These are phyloP conservation scores for Bombyx huttoni DNA, from an alignment of 2,888 invertebrate genomes.

Conservation along the genomic window DNA sequence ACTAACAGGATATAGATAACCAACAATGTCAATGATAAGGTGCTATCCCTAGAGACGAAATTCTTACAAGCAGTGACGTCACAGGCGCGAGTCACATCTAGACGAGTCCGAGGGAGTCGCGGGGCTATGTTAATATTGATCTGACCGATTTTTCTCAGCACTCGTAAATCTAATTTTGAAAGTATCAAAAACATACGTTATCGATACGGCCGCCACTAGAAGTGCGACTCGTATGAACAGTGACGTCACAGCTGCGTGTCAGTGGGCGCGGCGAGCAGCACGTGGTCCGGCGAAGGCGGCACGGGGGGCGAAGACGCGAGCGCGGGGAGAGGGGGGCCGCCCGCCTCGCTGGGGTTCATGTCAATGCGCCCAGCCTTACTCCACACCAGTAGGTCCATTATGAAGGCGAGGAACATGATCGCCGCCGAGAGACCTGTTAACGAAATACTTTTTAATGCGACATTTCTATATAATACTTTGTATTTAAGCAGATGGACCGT, in stretches of 20 bases:
- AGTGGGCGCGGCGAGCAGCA: slow-evolving; percentile 6
- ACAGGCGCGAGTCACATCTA: neutral
- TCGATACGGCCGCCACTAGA: slow-evolving; percentile 15
- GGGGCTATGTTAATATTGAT: no score
- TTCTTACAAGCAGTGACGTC: neutral
- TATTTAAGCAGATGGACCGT: no score
- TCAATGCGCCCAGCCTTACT: slow-evolving; percentile 88
- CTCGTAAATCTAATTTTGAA: no score
- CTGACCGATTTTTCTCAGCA: no score
- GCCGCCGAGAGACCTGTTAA: slow-evolving; percentile 85
- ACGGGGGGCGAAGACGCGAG: slow-evolving; percentile 12
- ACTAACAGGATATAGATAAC: neutral
- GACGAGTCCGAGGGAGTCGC: no score
- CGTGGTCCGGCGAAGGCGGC: slow-evolving; percentile 5
- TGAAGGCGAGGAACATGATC: slow-evolving; percentile 88
- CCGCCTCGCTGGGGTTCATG: slow-evolving; percentile 67
- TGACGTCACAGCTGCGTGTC: slow-evolving; percentile 55
- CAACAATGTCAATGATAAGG: neutral
- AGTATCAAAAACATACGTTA: neutral
- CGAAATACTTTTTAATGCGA: neutral
- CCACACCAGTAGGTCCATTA: slow-evolving; percentile 92
- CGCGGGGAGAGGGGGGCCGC: slow-evolving; percentile 11
- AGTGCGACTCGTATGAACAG: slow-evolving; percentile 36
- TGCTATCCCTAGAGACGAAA: neutral
- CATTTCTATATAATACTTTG: no score